Evolutionary conservation across 2,888 invertebrate genomes (phyloP), one percentile per base, ranked within the genome.

Genomic region (Zele albiditarsus): DNA sequence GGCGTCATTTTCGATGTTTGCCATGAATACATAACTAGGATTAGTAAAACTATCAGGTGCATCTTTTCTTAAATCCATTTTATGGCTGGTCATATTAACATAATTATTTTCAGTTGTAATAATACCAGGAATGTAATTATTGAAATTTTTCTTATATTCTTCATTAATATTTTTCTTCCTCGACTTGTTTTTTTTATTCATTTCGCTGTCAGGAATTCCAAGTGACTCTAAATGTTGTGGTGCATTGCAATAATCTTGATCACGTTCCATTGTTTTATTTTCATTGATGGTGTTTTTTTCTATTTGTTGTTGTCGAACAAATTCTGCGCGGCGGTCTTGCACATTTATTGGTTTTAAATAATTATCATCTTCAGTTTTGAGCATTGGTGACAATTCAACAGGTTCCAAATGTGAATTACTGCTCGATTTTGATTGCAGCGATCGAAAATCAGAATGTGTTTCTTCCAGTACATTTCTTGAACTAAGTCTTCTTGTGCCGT

Each of bases 41-140:
- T 90, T 90, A 38, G 85, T 87, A 69, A 89, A 90, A 66, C 88
- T 84, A 46, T 85, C 85, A 0, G 86, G 84, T 23, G 78, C 63
- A 16, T 83, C 83, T 53, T 79, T 83, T 28, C 78, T 86, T 27
- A 90, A 80, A 77, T 89, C 87, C 79, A 82, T 89, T 80, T 91
- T 91, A 77, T 91, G 90, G 78, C 90, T 89, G 0, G 91, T 91
- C 90, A 91, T 91, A 80, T 91, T 91, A 1, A 91, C 90, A 79
- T 92, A 91, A 87, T 91, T 91, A 79, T 91, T 91, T 28, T 86
- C 83, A 0, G 88, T 86, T 14, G 80, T 82, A 14, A 86, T 85
- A n/a, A 87, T 86, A 10, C 81, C 63, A 33, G 89, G 86, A 4
- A 85, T 79, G 38, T 85, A 82, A 12, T 88, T 76, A 78, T 80